Evolutionary conservation across 2,113 vertebrate genomes (phyloP).

Genomic region (Pteronura brasiliensis): DNA sequence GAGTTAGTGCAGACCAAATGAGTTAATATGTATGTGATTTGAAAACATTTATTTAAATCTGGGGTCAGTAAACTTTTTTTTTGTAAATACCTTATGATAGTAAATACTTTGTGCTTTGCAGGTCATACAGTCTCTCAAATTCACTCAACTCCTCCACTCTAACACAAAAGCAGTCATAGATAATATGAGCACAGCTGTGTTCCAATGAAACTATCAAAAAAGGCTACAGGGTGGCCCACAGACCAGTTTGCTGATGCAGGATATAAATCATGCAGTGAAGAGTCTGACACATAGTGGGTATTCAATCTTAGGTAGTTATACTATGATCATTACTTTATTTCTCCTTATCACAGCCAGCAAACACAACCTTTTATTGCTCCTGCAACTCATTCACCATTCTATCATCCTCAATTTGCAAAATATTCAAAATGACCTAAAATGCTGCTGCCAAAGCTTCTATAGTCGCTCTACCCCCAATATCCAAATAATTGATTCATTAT

Average conservation of each 20-base stretch:
- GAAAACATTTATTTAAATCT: neutral
- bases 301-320: neutral
- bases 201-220: neutral
- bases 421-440: neutral
- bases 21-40: neutral
- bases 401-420: neutral
- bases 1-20: neutral
- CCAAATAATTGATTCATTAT: neutral
- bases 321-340: neutral
- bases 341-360: neutral
- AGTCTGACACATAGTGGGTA: no score
- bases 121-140: neutral
- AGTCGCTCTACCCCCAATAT: neutral
- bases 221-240: neutral
- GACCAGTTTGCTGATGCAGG: neutral
- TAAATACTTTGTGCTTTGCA: neutral
- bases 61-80: neutral
- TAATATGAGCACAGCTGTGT: neutral
- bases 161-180: neutral
- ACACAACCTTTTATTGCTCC: neutral
- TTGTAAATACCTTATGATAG: neutral
- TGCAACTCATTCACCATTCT: neutral
- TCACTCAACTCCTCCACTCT: neutral
- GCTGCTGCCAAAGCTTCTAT: neutral
- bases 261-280: neutral